Percentiles rank a stretch among this genome's conserved stretches.
Evolutionary conservation across 2,113 vertebrate genomes (phyloP).

Genomic region (Entomyzon cyanotis): DNA sequence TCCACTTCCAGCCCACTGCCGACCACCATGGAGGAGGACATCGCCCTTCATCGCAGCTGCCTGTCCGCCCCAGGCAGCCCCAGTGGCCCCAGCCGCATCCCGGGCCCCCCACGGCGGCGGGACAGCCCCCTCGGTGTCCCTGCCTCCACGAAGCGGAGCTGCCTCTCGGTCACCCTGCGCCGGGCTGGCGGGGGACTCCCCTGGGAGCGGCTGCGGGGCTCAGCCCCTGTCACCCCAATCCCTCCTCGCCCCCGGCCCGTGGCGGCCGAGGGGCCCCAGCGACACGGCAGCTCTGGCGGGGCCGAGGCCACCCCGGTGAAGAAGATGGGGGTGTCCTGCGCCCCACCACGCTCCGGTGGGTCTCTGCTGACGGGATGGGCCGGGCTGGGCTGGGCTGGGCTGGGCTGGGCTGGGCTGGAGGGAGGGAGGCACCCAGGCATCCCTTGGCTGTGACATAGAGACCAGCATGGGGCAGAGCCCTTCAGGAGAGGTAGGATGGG

Average conservation of each 20-base stretch:
- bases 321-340: neutral
- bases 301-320: fast-evolving
- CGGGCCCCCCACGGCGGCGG: neutral
- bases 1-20: neutral
- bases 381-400: no score
- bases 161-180: neutral
- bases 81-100: neutral
- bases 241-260: neutral
- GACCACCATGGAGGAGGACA: slow-evolving; percentile 25
- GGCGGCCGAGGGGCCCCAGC: neutral
- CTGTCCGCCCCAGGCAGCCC: neutral
- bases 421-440: neutral
- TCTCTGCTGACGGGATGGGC: neutral
- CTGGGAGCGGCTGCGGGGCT: neutral
- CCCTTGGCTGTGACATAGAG: neutral
- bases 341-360: neutral
- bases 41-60: neutral
- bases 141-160: neutral
- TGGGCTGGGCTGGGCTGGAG: neutral
- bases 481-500: neutral
- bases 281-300: neutral
- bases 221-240: neutral
- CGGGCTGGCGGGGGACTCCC: fast-evolving
- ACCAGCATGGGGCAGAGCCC: neutral
- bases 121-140: neutral